Evolutionary conservation across 2,797 vertebrate species (phyloP).

Genomic region (Manis crassicaudata): DNA sequence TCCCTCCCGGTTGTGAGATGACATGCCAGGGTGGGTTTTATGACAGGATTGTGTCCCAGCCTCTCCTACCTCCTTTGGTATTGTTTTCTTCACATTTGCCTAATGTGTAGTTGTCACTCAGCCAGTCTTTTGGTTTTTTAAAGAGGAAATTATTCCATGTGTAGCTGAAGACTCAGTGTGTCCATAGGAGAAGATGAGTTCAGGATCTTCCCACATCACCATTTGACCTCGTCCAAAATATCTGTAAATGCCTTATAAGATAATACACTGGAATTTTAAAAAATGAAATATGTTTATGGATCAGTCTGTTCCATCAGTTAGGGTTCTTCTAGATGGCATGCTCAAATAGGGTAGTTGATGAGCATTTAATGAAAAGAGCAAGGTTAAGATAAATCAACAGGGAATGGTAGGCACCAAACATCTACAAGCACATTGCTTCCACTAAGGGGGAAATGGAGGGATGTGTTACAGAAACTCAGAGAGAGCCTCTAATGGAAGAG

Average conservation of each 20-base stretch:
- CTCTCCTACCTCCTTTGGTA: background rate
- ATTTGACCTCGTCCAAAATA: background rate
- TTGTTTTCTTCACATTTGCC: background rate
- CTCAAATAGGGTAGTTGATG: background rate
- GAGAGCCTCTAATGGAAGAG: background rate
- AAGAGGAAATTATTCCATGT: background rate
- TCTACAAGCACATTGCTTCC: background rate
- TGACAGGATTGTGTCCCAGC: too few species aligned
- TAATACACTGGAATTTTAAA: background rate
- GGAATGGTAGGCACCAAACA: rapidly evolving
- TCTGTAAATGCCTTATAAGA: background rate
- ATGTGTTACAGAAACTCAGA: background rate
- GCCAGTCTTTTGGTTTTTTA: background rate
- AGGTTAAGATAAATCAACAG: background rate
- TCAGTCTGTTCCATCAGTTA: background rate
- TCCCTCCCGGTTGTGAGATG: background rate
- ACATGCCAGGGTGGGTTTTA: too few species aligned
- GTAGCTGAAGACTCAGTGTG: background rate
- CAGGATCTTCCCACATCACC: background rate
- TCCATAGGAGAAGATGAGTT: background rate
- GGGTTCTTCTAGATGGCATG: background rate
- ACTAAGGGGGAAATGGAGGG: background rate
- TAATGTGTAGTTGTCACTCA: background rate
- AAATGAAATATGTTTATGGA: background rate
- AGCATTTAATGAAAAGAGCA: background rate